These are phyloP conservation scores for Ceratosolen fusciceps DNA, from an alignment of 1,140 invertebrate genomes.

Conservation along the genomic window DNA sequence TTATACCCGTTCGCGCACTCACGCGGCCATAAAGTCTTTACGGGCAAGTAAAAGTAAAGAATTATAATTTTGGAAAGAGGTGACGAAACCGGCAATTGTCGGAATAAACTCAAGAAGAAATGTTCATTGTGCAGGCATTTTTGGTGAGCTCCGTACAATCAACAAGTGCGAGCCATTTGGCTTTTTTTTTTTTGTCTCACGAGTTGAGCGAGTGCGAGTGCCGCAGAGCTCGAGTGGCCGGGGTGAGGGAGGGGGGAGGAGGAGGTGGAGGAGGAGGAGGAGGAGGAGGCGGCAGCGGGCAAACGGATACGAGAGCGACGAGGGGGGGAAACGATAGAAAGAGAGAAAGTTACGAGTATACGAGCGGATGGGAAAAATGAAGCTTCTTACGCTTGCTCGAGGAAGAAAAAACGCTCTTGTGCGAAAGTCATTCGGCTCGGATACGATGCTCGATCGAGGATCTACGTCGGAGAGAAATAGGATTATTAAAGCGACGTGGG, in stretches of 20 bases:
- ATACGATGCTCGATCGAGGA: neutral
- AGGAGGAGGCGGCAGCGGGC: too few species aligned
- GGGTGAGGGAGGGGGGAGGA: too few species aligned
- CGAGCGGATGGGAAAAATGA: too few species aligned
- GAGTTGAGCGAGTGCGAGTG: slow-evolving; percentile 10
- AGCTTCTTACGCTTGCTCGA: neutral
- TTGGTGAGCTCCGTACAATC: slow-evolving; percentile 9
- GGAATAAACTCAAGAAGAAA: neutral
- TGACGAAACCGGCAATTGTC: neutral
- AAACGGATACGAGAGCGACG: too few species aligned
- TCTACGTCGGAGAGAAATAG: neutral
- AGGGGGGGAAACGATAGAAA: neutral
- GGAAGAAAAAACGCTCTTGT: neutral
- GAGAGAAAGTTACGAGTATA: neutral
- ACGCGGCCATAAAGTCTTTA: neutral
- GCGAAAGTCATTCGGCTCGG: neutral
- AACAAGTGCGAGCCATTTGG: slow-evolving; percentile 36
- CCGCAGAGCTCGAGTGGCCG: too few species aligned
- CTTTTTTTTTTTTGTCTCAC: slow-evolving; percentile 34
- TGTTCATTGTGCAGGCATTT: neutral
- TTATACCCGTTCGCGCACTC: neutral
- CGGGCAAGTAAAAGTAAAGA: too few species aligned
- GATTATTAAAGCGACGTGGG: neutral
- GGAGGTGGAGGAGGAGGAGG: too few species aligned
- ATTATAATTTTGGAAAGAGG: neutral